Evolutionary conservation across 2,888 invertebrate genomes (phyloP).

Genomic region (Bellardia pandia): DNA sequence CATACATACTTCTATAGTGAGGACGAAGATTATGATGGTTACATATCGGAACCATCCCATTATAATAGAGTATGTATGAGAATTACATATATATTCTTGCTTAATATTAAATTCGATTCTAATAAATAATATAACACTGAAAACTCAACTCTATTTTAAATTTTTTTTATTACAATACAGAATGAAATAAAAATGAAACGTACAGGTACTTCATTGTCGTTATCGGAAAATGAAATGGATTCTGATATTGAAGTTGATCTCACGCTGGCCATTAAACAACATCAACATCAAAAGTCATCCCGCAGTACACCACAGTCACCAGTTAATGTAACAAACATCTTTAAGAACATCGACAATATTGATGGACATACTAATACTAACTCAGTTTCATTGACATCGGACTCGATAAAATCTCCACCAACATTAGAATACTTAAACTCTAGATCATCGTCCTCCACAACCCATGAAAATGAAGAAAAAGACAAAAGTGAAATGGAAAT

Average conservation of each 20-base stretch:
- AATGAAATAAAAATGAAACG: constrained; percentile 85
- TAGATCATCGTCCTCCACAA: constrained; percentile 6
- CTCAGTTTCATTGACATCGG: constrained; percentile 10
- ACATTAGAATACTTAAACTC: constrained; percentile 45
- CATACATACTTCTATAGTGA: constrained; percentile 80
- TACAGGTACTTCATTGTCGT: constrained; percentile 91
- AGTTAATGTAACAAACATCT: neutral
- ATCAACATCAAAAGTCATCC: constrained; percentile 76
- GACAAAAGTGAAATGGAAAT: constrained; percentile 23
- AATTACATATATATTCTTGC: too few relatives aligned
- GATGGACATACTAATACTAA: constrained; percentile 44
- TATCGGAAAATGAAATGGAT: constrained; percentile 93
- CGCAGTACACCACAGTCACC: constrained; percentile 76
- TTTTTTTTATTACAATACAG: constrained; percentile 69
- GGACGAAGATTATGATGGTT: constrained; percentile 89
- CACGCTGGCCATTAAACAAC: constrained; percentile 77
- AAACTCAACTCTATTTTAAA: too few relatives aligned
- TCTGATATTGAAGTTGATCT: constrained; percentile 86
- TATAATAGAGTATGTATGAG: constrained; percentile 79
- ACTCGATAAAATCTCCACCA: neutral
- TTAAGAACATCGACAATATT: constrained; percentile 53
- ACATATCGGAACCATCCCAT: constrained; percentile 92
- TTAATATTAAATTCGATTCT: too few relatives aligned
- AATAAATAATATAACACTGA: too few relatives aligned
- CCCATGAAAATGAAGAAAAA: constrained; percentile 2